Evolutionary conservation across 2,113 vertebrate genomes (phyloP).

Genomic region (Anas platyrhynchos): DNA sequence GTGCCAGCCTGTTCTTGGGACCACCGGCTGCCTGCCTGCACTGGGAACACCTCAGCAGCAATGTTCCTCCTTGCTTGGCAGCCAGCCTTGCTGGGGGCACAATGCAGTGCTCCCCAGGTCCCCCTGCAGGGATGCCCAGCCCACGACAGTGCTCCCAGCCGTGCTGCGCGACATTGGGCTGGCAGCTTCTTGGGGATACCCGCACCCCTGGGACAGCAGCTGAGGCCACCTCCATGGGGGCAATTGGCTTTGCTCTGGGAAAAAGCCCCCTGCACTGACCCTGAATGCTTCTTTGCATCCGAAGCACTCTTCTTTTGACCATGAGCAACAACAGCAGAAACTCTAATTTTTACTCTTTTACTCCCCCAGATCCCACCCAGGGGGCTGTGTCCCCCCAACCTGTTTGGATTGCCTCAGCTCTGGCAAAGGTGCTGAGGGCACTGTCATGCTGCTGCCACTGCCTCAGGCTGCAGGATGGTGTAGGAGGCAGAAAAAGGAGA

Average conservation of each 20-base stretch:
- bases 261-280: too few species aligned
- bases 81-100: rapidly evolving
- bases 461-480: neutral
- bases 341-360: neutral
- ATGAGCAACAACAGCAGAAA: neutral
- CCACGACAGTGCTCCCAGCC: rapidly evolving
- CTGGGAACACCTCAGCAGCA: neutral
- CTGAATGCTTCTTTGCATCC: neutral
- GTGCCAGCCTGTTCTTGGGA: neutral
- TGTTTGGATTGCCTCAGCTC: too few species aligned
- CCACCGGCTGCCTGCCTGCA: rapidly evolving
- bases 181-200: neutral
- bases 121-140: rapidly evolving
- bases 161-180: rapidly evolving
- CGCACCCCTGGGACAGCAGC: too few species aligned
- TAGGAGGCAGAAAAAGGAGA: neutral
- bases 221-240: rapidly evolving
- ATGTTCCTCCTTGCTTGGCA: neutral
- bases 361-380: neutral
- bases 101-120: rapidly evolving
- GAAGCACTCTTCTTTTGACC: neutral
- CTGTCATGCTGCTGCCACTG: neutral
- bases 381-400: too few species aligned
- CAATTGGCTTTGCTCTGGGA: neutral
- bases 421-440: too few species aligned